These are phyloP conservation scores for Caranx ignobilis DNA, from an alignment of 2,113 vertebrate species.

Conservation along the genomic window DNA sequence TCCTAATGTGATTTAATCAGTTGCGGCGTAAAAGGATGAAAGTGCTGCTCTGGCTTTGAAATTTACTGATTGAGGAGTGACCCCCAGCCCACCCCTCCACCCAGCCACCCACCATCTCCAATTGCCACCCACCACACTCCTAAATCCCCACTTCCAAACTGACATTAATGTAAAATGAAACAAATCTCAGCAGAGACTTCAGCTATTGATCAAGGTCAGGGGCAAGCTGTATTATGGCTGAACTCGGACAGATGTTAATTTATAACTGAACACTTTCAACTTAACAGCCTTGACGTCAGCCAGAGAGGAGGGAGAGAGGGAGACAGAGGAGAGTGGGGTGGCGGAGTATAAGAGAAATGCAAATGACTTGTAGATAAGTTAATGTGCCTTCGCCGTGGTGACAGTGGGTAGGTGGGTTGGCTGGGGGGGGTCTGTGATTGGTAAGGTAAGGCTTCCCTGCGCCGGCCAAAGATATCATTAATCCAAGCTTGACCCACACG, in stretches of 20 bases:
- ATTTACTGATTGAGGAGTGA: slow-evolving; percentile 12
- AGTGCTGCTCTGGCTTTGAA: slow-evolving; percentile 40
- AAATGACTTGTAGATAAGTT: slow-evolving; percentile 73
- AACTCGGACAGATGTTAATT: slow-evolving; percentile 68
- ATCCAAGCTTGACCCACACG: slow-evolving; percentile 66
- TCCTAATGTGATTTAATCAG: slow-evolving; percentile 35
- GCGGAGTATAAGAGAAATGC: slow-evolving; percentile 57
- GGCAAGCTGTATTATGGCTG: slow-evolving; percentile 54
- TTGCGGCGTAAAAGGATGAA: slow-evolving; percentile 14
- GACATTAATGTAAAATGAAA: slow-evolving; percentile 42
- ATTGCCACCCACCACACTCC: too few relatives aligned
- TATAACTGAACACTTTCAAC: slow-evolving; percentile 56
- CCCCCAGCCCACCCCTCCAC: not conserved
- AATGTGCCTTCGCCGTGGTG: slow-evolving; percentile 60
- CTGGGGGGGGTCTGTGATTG: slow-evolving; percentile 46
- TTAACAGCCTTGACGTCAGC: slow-evolving; percentile 50
- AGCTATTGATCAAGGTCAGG: slow-evolving; percentile 69
- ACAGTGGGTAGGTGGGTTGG: not conserved
- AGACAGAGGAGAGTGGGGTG: slow-evolving; percentile 28
- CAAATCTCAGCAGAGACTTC: slow-evolving; percentile 44
- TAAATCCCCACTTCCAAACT: slow-evolving; percentile 12
- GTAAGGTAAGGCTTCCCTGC: slow-evolving; percentile 60
- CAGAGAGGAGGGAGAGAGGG: not conserved
- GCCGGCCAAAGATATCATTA: slow-evolving; percentile 67
- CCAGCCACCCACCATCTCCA: too few relatives aligned